phyloP scores from a whole-genome alignment of 1,140 invertebrate genomes.

The Maniola jurtina region DNA sequence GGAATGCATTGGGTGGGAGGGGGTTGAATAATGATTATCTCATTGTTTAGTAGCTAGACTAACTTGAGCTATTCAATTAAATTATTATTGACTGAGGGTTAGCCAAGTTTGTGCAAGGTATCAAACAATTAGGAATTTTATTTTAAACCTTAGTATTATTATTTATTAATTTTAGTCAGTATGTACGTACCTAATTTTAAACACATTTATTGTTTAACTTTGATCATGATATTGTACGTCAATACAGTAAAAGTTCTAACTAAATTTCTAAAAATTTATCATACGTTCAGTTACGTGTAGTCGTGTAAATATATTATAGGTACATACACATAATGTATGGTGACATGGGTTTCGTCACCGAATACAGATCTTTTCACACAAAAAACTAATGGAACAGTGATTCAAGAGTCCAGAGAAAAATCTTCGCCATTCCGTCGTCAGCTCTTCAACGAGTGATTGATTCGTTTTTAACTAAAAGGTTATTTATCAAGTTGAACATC shows the following conservation, averaged over 20 bases:
- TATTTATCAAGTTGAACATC: conserved; percentile 38
- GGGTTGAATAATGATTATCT: conserved; percentile 12
- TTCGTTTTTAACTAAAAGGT: conserved; percentile 43
- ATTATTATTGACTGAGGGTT: no score
- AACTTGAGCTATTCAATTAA: no score
- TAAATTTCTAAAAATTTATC: no score
- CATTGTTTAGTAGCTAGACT: not conserved
- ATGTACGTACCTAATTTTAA: no score
- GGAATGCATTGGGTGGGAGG: not conserved
- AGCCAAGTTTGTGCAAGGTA: no score
- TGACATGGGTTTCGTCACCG: conserved; percentile 24
- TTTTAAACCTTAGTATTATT: no score
- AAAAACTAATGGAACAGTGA: conserved; percentile 36
- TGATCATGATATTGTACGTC: no score
- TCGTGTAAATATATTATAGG: not conserved
- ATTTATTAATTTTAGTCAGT: no score
- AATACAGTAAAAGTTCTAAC: no score
- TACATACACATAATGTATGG: conserved; percentile 8
- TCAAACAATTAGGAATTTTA: no score
- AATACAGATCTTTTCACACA: conserved; percentile 32
- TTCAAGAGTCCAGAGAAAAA: conserved; percentile 27
- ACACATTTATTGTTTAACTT: no score
- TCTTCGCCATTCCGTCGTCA: conserved; percentile 31
- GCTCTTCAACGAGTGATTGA: conserved; percentile 37
- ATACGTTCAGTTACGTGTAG: not conserved